Evolutionary conservation across 2,113 vertebrate genomes (phyloP).

Genomic region (Cygnus atratus): DNA sequence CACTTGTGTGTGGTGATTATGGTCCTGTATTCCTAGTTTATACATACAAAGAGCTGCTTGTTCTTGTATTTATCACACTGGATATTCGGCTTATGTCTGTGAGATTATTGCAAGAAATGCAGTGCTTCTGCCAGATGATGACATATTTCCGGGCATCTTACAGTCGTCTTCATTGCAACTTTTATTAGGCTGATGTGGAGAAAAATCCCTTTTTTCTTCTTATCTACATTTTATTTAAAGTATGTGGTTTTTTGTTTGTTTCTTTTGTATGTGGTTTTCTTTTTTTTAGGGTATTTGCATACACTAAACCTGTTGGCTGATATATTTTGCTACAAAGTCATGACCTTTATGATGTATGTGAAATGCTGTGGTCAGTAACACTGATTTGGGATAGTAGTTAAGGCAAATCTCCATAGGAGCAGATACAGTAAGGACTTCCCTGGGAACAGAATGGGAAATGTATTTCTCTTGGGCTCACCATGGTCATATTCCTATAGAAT

Average conservation of each 20-base stretch:
- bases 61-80: neutral
- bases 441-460: neutral
- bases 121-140: neutral
- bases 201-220: neutral
- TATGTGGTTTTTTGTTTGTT: neutral
- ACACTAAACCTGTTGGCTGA: neutral
- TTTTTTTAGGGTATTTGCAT: neutral
- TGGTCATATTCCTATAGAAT: neutral
- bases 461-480: neutral
- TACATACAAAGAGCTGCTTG: neutral
- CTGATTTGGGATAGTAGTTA: neutral
- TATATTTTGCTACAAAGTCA: neutral
- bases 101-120: neutral
- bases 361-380: neutral
- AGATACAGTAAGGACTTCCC: neutral
- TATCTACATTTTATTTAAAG: neutral
- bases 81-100: neutral
- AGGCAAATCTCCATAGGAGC: neutral
- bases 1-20: neutral
- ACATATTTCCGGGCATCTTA: neutral
- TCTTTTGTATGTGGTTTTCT: too few species aligned
- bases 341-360: rapidly evolving
- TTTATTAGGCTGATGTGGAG: neutral
- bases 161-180: neutral
- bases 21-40: neutral